Base-by-base conservation (phyloP, 2,113 vertebrate species). In the Xerus inauris region DNA sequence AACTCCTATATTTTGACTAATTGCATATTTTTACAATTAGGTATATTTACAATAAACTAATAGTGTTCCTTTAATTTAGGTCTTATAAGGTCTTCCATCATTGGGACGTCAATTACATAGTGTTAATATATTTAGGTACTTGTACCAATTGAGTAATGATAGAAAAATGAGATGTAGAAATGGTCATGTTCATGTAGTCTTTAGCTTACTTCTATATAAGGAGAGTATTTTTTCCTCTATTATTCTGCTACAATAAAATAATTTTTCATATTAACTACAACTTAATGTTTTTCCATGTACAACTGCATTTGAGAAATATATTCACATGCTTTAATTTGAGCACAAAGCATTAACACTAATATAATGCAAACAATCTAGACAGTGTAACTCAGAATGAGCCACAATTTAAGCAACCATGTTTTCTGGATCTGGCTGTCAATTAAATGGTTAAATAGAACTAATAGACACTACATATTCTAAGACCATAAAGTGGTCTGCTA, bases 81-180 rank as follows among this genome's bases (percentile, higher is more conserved):
- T 71, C n/a, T n/a, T 40, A n/a, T n/a, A 83, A 59, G 45, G 13
- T 57, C 19, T 22, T 49, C 49, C 38, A 8, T 89, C 10, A 72
- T 62, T 54, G 38, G n/a, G 8, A 38, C 38, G 69, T 94, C 32
- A 30, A 0, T 79, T 72, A 57, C 65, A 76, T 77, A n/a, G 51
- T 59, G 12, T 77, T 94, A 77, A 42, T 79, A 71, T 69, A 49
- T 49, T 57, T 87, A 69, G 47, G 17, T 87, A 11, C n/a, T 91
- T 83, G 9, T 83, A 28, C n/a, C 49, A 49, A 13, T 49, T 49
- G 49, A 49, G 49, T 49, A 49, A 49, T 85, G 72, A 79, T 54
- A 85, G 40, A 69, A 49, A 93, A 89, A 51, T 80, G 72, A 91
- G 79, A 14, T 57, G 8, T 84, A 84, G 26, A 91, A 77, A 76